Percentiles rank a stretch among this genome's conserved stretches.
phyloP scores from a whole-genome alignment of 2,797 vertebrate genomes.

The Amniataba percoides region DNA sequence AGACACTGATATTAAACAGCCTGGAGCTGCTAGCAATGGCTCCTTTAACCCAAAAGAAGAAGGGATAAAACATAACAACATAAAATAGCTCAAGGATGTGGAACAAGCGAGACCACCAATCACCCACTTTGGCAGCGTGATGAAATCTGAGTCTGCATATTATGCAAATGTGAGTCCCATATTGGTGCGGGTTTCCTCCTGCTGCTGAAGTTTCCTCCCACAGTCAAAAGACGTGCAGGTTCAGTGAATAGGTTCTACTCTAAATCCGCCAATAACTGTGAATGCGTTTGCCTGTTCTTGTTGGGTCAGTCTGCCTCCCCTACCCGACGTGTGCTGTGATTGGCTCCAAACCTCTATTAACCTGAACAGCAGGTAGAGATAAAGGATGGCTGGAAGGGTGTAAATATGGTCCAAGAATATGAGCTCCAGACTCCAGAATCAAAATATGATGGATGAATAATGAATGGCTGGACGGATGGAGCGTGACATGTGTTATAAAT shows the following conservation, averaged over 20 bases:
- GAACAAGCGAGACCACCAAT: neutral
- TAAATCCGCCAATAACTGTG: neutral
- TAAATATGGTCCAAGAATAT: conserved; percentile 13
- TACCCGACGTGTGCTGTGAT: conserved; percentile 12
- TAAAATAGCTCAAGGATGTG: neutral
- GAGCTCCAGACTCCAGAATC: conserved; percentile 5
- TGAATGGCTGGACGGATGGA: conserved; percentile 31
- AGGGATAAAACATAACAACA: neutral
- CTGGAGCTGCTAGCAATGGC: too few species aligned
- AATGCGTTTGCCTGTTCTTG: conserved; percentile 1
- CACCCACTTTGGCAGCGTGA: neutral
- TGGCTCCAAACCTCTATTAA: conserved; percentile 11
- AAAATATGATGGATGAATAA: conserved; percentile 36
- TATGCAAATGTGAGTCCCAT: neutral
- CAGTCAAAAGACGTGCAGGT: neutral
- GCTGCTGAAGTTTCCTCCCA: conserved; percentile 5
- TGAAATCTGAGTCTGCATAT: conserved; percentile 13
- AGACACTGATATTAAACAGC: neutral
- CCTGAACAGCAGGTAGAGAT: conserved; percentile 24
- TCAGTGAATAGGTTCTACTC: neutral
- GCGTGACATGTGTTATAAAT: conserved; percentile 51
- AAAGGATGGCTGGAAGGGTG: conserved; percentile 11
- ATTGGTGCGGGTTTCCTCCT: conserved; percentile 2
- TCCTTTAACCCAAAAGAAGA: neutral
- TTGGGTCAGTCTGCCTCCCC: neutral